Conservation (phyloP, 2,888 invertebrate genomes). For the Tenthredo amoena region DNA sequence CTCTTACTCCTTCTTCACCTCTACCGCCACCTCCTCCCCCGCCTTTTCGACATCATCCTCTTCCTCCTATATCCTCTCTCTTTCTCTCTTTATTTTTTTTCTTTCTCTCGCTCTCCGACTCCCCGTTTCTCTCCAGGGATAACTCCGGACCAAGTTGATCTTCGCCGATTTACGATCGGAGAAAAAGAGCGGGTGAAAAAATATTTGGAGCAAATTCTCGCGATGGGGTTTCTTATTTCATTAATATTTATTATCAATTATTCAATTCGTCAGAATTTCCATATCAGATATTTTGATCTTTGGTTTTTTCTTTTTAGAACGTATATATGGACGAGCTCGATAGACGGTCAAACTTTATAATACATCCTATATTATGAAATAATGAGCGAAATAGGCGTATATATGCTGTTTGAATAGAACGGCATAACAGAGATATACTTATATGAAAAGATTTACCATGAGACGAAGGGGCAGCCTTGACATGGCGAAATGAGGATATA, state of each 20-base stretch:
- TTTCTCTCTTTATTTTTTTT: constrained; percentile 38
- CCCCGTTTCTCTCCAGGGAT: constrained; percentile 43
- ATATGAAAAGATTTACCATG: constrained; percentile 30
- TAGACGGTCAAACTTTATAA: background rate
- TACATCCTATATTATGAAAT: background rate
- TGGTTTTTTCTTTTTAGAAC: background rate
- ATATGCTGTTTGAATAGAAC: background rate
- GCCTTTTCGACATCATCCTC: constrained; percentile 15
- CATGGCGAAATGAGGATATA: constrained; percentile 42
- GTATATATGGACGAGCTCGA: background rate
- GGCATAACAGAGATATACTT: background rate
- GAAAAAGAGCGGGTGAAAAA: background rate
- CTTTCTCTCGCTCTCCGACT: constrained; percentile 53
- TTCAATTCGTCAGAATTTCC: background rate
- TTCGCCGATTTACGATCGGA: constrained; percentile 28
- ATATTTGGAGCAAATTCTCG: constrained; percentile 18
- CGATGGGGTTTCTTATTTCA: background rate
- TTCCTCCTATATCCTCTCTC: background rate
- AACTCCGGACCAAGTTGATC: background rate
- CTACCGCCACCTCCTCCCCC: constrained; percentile 1
- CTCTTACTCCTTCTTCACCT: constrained; percentile 45
- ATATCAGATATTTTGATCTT: background rate
- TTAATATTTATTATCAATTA: background rate
- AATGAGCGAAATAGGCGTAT: background rate
- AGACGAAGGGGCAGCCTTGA: constrained; percentile 29